Percentiles rank a stretch among this genome's conserved stretches.
Conservation (phyloP, 2,113 vertebrate genomes). For the Entosphenus tridentatus region DNA sequence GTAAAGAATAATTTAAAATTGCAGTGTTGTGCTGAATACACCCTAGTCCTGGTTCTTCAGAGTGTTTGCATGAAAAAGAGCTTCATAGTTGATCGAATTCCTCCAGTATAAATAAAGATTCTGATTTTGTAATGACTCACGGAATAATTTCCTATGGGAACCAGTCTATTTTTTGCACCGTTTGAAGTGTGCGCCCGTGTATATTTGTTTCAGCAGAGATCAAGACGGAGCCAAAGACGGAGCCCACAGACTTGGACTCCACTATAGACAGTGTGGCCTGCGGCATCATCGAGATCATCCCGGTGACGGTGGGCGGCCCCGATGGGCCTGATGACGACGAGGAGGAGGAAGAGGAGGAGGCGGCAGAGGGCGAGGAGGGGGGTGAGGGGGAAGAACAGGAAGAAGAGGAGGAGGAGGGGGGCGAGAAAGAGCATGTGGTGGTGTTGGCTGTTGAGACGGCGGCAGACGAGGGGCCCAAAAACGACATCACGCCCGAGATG, state of each 20-base stretch:
- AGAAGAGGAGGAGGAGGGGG: slow-evolving; percentile 3
- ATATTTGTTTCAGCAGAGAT: no score
- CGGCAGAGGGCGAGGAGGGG: neutral
- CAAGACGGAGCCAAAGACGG: neutral
- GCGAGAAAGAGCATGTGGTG: neutral
- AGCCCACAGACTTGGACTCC: slow-evolving; percentile 4
- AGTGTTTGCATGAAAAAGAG: no score
- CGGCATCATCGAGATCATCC: neutral
- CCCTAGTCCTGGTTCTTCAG: no score
- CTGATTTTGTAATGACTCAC: no score
- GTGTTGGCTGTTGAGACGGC: neutral
- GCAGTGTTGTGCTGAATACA: no score
- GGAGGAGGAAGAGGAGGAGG: slow-evolving; percentile 14
- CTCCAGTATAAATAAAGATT: no score
- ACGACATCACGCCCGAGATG: slow-evolving; percentile 11
- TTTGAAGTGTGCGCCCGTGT: no score
- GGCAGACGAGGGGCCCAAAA: fast-evolving
- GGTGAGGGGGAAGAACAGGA: slow-evolving; percentile 7
- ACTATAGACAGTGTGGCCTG: slow-evolving; percentile 3
- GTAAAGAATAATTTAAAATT: no score
- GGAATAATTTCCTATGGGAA: no score
- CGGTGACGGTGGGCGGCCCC: neutral
- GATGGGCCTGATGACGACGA: slow-evolving; percentile 12
- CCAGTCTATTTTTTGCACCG: no score
- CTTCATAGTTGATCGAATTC: no score